Evolutionary conservation across 1,140 invertebrate genomes (phyloP), one percentile per base, ranked within the genome.

Genomic region (Nasonia longicornis): DNA sequence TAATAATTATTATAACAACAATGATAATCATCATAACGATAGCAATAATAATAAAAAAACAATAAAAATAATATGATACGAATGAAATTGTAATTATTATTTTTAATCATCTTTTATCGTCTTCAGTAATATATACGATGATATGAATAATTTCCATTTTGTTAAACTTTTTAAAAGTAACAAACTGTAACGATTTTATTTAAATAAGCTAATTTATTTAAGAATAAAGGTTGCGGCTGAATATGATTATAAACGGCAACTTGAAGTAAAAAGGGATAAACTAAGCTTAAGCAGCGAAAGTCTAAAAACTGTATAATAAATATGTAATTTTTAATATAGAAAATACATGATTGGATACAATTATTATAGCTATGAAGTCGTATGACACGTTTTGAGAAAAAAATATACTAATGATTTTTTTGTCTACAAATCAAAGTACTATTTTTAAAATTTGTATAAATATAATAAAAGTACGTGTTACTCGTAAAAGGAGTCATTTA

Each of bases 21-120:
- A n/a, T 58, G 20, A 58, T 58, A 58, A 58, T n/a, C 6, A 58
- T 4, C 20, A n/a, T n/a, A 58, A 58, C 3, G 20, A 58, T 58
- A 58, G 20, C 16, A 58, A 58, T 58, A 58, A 58, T 58, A 58
- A 58, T 48, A 48, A 48, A 48, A 16, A 48, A 48, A 48, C 45
- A 48, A 48, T 48, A 48, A 48, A 48, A 48, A 48, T 48, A 48
- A 48, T 48, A 48, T 14, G 14, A 48, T 20, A 58, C 52, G 16
- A 58, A 58, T 58, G 52, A 58, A 58, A 58, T 58, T 58, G 52
- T 58, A n/a, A 58, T 58, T 58, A 58, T 58, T 58, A 58, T 58
- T 58, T 58, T 58, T 58, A 58, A 58, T 58, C 16, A 58, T 58
- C 52, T 58, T 58, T 58, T 58, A 58, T 58, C 52, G 52, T 58